These are phyloP conservation scores for Drosophila athabasca DNA, from an alignment of 1,140 invertebrate species.

Conservation along the genomic window DNA sequence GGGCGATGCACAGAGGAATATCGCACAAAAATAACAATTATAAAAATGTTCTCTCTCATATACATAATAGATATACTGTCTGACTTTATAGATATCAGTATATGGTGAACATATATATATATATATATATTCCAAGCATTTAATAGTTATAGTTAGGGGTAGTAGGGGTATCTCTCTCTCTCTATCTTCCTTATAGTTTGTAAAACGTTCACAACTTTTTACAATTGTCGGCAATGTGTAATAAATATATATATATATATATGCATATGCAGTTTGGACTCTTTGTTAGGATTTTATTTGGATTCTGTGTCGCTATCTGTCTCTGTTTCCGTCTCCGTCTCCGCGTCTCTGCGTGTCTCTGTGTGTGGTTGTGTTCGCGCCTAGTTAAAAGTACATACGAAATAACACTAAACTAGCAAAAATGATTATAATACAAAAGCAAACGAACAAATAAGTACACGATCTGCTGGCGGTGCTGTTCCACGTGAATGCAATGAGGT, in stretches of 20 bases:
- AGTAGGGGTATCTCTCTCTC: background rate
- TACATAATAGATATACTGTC: conserved; percentile 51
- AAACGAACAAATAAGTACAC: conserved; percentile 83
- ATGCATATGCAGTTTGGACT: conserved; percentile 31
- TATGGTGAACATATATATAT: conserved; percentile 13
- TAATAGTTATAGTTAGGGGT: conserved; percentile 39
- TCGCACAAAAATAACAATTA: conserved; percentile 80
- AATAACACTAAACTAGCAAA: conserved; percentile 80
- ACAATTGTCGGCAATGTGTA: conserved; percentile 64
- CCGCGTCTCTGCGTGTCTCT: conserved; percentile 19
- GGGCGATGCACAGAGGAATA: conserved; percentile 54
- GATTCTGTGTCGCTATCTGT: conserved; percentile 5
- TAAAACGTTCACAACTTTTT: conserved; percentile 66
- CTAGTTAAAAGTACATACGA: conserved; percentile 76
- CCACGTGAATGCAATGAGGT: conserved; percentile 51
- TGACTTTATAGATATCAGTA: conserved; percentile 33
- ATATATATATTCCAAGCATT: conserved; percentile 36
- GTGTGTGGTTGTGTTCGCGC: conserved; percentile 48
- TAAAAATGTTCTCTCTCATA: conserved; percentile 65
- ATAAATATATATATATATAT: conserved; percentile 45
- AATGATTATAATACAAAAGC: conserved; percentile 83
- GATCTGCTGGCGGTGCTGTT: conserved; percentile 72
- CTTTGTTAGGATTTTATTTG: conserved; percentile 53
- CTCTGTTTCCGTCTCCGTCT: conserved; percentile 4
- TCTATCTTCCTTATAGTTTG: conserved; percentile 34